Conservation (phyloP, 2,888 invertebrate genomes). For the Erebia ligea region DNA sequence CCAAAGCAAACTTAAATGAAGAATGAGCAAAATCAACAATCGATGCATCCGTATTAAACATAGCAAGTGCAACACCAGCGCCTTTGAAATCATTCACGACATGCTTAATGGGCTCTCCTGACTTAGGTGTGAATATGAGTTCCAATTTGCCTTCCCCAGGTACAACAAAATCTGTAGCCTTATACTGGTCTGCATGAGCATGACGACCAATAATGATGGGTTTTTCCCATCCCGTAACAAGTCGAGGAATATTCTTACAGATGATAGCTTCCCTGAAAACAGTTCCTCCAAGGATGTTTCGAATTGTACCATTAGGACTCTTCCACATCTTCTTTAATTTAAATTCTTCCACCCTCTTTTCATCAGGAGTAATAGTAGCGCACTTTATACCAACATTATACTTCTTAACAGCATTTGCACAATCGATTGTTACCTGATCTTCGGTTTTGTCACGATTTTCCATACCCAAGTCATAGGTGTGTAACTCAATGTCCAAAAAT, state of each 20-base stretch:
- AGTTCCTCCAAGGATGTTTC: constrained; percentile 93
- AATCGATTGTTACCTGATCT: constrained; percentile 98
- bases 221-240: constrained; percentile 97
- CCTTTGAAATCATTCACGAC: constrained; percentile 93
- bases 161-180: constrained; percentile 98
- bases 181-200: constrained; percentile 98
- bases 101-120: constrained; percentile 85
- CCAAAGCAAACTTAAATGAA: constrained; percentile 95
- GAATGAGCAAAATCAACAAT: constrained; percentile 97
- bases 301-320: constrained; percentile 94
- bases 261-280: constrained; percentile 94
- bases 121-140: constrained; percentile 90
- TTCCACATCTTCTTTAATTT: constrained; percentile 96
- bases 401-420: constrained; percentile 97
- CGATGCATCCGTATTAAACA: constrained; percentile 98
- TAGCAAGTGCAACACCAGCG: constrained; percentile 95
- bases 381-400: constrained; percentile 99
- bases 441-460: constrained; percentile 96
- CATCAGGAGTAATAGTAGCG: constrained; percentile 99
- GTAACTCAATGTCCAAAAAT: constrained; percentile 96
- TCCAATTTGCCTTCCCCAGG: constrained; percentile 95
- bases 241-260: constrained; percentile 96
- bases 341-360: constrained; percentile 96
- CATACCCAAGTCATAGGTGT: constrained; percentile 97
- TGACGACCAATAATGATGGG: constrained; percentile 99